Conservation (phyloP, 2,113 vertebrate genomes). For the Ceyx cyanopectus region DNA sequence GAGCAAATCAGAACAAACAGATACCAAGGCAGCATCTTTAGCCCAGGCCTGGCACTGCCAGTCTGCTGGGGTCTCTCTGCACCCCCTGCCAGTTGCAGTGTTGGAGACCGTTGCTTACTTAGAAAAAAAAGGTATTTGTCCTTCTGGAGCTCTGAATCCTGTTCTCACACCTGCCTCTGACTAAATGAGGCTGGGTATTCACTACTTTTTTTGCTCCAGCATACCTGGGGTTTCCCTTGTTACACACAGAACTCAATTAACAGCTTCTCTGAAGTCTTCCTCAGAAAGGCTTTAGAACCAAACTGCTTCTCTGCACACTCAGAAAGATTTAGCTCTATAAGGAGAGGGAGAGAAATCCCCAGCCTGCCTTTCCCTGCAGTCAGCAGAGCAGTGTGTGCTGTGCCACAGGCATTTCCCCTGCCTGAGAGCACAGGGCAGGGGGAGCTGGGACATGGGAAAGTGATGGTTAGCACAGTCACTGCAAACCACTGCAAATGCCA, state of each 20-base stretch:
- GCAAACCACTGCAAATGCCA: neutral
- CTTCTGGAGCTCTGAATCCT: neutral
- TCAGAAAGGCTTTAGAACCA: neutral
- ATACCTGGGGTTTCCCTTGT: neutral
- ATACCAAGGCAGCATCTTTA: neutral
- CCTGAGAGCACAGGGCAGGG: neutral
- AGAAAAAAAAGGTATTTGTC: neutral
- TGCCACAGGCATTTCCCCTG: slow-evolving; percentile 23
- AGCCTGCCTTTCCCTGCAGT: neutral
- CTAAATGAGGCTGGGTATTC: neutral
- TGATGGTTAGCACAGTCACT: slow-evolving; percentile 7
- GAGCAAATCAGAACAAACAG: slow-evolving; percentile 25
- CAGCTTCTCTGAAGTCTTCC: neutral
- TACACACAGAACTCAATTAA: neutral
- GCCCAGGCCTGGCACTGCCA: neutral
- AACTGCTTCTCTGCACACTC: neutral
- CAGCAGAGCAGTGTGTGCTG: neutral
- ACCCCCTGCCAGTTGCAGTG: neutral
- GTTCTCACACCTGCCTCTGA: neutral
- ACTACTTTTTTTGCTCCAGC: neutral
- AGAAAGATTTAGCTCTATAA: neutral
- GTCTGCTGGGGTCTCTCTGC: neutral
- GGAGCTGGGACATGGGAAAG: neutral
- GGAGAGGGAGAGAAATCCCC: neutral
- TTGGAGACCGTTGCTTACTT: neutral